A percentile compares a stretch with the other conserved stretches of the same genome.
Conservation (phyloP, 2,888 invertebrate genomes). For the Hydrotaea cyrtoneurina region DNA sequence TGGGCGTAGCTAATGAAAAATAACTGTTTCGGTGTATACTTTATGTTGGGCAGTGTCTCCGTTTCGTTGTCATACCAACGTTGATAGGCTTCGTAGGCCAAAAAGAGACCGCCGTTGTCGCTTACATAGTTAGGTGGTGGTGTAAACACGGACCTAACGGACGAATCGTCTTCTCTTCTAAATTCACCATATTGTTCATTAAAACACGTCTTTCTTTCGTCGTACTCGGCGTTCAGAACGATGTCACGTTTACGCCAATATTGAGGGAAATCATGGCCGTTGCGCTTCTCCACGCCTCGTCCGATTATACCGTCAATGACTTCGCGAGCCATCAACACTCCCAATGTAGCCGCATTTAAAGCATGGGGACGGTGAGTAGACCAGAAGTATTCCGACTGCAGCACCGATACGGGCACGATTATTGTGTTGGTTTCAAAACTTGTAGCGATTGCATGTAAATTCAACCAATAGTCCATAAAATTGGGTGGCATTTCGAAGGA, state of each 20-base stretch:
- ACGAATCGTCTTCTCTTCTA: slow-evolving; percentile 71
- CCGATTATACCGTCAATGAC: slow-evolving; percentile 78
- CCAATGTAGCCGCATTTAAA: slow-evolving; percentile 75
- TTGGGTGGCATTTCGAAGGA: slow-evolving; percentile 70
- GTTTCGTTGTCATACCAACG: slow-evolving; percentile 71
- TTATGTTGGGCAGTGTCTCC: slow-evolving; percentile 73
- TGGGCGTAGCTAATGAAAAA: slow-evolving; percentile 78
- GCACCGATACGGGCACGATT: slow-evolving; percentile 74
- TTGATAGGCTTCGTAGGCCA: slow-evolving; percentile 76
- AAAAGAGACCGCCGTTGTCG: slow-evolving; percentile 77
- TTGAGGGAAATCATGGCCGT: slow-evolving; percentile 68
- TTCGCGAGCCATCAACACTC: slow-evolving; percentile 75
- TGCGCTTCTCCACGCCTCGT: slow-evolving; percentile 72
- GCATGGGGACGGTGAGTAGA: slow-evolving; percentile 74
- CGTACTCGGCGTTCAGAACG: slow-evolving; percentile 65
- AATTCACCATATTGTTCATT: slow-evolving; percentile 74
- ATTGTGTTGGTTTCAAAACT: too few relatives aligned
- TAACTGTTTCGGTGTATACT: slow-evolving; percentile 75
- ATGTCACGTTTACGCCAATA: slow-evolving; percentile 76
- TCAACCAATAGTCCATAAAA: too few relatives aligned
- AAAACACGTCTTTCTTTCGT: slow-evolving; percentile 73
- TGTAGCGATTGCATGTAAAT: too few relatives aligned
- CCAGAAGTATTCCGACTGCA: slow-evolving; percentile 75
- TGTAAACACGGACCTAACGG: slow-evolving; percentile 49
- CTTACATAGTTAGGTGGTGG: slow-evolving; percentile 72